These are phyloP conservation scores for Nixonia krombeini DNA, from an alignment of 1,140 invertebrate species.

Conservation along the genomic window DNA sequence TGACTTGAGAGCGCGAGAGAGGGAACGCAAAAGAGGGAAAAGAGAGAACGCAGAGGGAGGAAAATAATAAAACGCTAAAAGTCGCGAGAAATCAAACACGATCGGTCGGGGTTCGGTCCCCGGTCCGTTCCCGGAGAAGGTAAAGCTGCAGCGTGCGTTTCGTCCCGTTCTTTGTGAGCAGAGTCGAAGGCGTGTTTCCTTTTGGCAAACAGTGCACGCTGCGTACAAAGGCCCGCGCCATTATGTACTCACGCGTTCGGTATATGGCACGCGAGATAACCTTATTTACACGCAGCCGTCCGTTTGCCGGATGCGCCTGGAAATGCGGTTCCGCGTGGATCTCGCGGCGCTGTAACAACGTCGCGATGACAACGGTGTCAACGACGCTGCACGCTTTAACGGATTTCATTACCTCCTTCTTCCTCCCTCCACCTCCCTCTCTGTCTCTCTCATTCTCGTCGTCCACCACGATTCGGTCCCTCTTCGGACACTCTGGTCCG, in stretches of 20 bases:
- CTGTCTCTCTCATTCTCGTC: no score
- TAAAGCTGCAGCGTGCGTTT: slow-evolving; percentile 26
- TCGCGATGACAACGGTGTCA: slow-evolving; percentile 39
- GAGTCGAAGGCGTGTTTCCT: slow-evolving; percentile 44
- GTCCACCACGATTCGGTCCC: no score
- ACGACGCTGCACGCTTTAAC: slow-evolving; percentile 48
- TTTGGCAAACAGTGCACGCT: slow-evolving; percentile 20
- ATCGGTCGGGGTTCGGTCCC: slow-evolving; percentile 17
- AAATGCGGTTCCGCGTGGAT: not conserved
- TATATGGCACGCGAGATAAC: slow-evolving; percentile 10
- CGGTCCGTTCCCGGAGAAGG: slow-evolving; percentile 18
- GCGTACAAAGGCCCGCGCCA: slow-evolving; percentile 3
- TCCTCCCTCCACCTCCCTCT: no score
- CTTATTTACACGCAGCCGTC: slow-evolving; percentile 9
- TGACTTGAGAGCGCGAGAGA: no score
- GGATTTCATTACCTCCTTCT: slow-evolving; percentile 64
- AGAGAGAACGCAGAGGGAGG: no score
- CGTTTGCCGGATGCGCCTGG: slow-evolving; percentile 5
- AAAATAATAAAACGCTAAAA: slow-evolving; percentile 28
- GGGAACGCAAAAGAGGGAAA: no score
- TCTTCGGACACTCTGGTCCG: no score
- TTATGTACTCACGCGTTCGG: slow-evolving; percentile 9
- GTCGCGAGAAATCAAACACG: slow-evolving; percentile 35
- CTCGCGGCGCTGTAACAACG: not conserved
- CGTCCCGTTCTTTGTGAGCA: slow-evolving; percentile 39